phyloP scores from a whole-genome alignment of 2,888 invertebrate genomes.

The Acronicta leporina region DNA sequence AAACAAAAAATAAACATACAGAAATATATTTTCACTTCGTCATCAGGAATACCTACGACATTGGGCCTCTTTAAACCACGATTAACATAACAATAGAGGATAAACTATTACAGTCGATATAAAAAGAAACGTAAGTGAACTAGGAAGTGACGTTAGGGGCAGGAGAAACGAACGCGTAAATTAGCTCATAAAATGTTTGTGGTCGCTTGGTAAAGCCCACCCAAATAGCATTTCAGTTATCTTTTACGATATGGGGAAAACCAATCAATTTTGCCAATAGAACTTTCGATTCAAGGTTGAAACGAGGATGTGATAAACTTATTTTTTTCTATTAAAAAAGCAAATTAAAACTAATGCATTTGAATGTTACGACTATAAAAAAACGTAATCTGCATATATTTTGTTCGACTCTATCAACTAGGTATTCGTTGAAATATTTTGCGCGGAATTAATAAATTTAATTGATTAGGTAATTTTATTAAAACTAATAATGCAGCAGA shows the following conservation, averaged over 20 bases:
- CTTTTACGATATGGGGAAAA: slow-evolving; percentile 43
- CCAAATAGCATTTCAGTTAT: slow-evolving; percentile 37
- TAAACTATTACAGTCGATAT: slow-evolving; percentile 38
- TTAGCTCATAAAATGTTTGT: slow-evolving; percentile 45
- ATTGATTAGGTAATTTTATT: slow-evolving; percentile 29
- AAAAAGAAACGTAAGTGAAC: slow-evolving; percentile 32
- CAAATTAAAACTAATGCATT: slow-evolving; percentile 3
- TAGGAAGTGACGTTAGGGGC: slow-evolving; percentile 32
- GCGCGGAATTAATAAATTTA: slow-evolving; percentile 12
- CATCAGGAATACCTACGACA: not conserved
- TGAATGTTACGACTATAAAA: not conserved
- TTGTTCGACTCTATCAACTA: slow-evolving; percentile 40
- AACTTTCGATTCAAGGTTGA: slow-evolving; percentile 16
- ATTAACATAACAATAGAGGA: slow-evolving; percentile 28
- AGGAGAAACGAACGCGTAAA: slow-evolving; percentile 31
- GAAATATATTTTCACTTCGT: too few species aligned
- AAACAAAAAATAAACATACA: too few species aligned
- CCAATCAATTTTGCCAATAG: slow-evolving; percentile 14
- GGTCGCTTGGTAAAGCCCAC: slow-evolving; percentile 29
- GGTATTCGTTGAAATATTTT: slow-evolving; percentile 38
- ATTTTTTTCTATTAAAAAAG: not conserved
- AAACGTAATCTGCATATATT: slow-evolving; percentile 16
- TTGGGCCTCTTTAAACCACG: slow-evolving; percentile 16
- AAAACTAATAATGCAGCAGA: slow-evolving; percentile 26
- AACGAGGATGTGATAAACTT: slow-evolving; percentile 4